Evolutionary conservation across 1,140 invertebrate genomes (phyloP), one percentile per base, ranked within the genome.

Genomic region (Papilio polyxenes): DNA sequence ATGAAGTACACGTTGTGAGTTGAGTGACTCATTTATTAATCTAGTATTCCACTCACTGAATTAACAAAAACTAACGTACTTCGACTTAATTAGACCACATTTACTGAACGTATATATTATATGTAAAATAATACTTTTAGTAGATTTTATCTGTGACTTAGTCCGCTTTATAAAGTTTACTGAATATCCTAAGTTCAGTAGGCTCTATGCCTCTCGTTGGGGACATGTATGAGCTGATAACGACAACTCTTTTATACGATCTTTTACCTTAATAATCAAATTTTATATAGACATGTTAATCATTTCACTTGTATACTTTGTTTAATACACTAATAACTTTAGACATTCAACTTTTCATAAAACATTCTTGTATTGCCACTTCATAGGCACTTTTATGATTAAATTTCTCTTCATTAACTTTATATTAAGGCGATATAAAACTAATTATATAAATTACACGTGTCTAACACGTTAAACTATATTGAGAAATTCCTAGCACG

Each of bases 1-100:
- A 72, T 72, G 65, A 72, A 72, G 65, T 72, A 31, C 31, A 15
- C 65, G 65, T 13, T 17, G 53, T 31, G 62, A 20, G 51, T 59
- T 59, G 56, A 59, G 65, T 11, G 23, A 37, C 65, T 37, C 62
- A 37, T 65, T 72, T 72, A 72, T 72, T 72, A 72, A 72, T 72
- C 31, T 40, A 72, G 31, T 72, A 37, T 72, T 37, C 65, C 65
- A 31, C 11, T 31, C 23, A 10, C 31, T 72, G 65, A 72, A 72
- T 72, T 72, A 72, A 72, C 65, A 72, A 72, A 72, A 72, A 72
- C 65, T 40, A 40, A 72, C 65, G 65, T 72, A 72, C 23, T 72
- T 37, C 23, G 13, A 72, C 20, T 65, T 65, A 65, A 72, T 15
- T 37, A 72, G 65, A 15, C 23, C 37, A 72, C 6, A 72, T 72